Evolutionary conservation across 2,888 invertebrate genomes (phyloP), one percentile per base, ranked within the genome.

Genomic region (Gisinianus flammeolus): DNA sequence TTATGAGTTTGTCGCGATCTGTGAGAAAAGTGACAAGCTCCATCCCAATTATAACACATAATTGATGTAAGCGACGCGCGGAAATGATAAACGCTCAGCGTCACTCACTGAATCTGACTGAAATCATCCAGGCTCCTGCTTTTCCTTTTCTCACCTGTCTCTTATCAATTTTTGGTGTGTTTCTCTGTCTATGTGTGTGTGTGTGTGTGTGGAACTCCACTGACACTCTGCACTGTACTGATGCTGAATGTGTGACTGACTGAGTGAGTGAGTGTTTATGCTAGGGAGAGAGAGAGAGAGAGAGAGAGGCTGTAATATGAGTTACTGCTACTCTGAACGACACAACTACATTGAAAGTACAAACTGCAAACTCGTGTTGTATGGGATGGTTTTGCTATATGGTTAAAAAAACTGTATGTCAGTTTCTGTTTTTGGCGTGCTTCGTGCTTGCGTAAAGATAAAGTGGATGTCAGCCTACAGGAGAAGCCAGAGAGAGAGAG

Each of bases 1-100:
- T 76, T 54, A 76, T 76, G 76, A 76, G 76, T 76, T 76, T 76
- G 69, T 76, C 76, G 54, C 76, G 76, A 67, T 76, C 76, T 58
- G 58, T 73, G 24, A 76, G 76, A 54, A 76, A 76, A 26, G 76
- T 76, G 69, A 76, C 76, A 56, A 76, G 68, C 69, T 76, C 76
- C 76, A 76, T 76, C 16, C 44, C 44, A 44, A 44, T 44, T 44
- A 44, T 44, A 19, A 44, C 44, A 44, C 44, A 44, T 44, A 16
- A 44, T 16, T 2, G 44, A 44, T 44, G 44, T 16, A 16, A 44
- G 19, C 16, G 44, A 44, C 44, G 44, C 2, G 62, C 26, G 26
- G 62, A 24, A 26, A 62, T 22, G 62, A 12, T 28, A 26, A 28
- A 72, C 73, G 62, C 73, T 73, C 73, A 62, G 58, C 62, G 30